phyloP scores from a whole-genome alignment of 1,140 invertebrate genomes.

The Drosophila yakuba region DNA sequence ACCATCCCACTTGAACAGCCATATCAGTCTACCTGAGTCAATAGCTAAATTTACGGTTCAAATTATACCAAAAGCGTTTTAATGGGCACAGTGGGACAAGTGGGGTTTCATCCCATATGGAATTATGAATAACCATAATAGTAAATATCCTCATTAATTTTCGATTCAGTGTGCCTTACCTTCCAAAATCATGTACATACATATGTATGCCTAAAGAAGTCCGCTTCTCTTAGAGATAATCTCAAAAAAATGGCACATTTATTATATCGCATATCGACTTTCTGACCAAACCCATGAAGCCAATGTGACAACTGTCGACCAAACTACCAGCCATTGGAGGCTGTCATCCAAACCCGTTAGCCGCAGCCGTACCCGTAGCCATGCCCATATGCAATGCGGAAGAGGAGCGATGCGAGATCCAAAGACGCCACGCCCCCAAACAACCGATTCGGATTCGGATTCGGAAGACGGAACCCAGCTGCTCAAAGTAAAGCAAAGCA shows the following conservation, averaged over 20 bases:
- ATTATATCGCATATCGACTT: neutral
- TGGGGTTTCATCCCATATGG: neutral
- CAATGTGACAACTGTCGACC: conserved; percentile 9
- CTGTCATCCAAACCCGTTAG: conserved; percentile 57
- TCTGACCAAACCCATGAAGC: conserved; percentile 3
- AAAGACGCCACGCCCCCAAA: conserved; percentile 51
- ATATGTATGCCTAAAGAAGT: too few relatives aligned
- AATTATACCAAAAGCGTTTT: conserved; percentile 22
- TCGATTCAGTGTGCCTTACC: neutral
- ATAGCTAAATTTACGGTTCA: conserved; percentile 36
- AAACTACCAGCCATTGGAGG: neutral
- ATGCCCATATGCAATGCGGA: conserved; percentile 66
- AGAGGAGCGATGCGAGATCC: conserved; percentile 35
- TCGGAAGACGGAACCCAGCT: conserved; percentile 71
- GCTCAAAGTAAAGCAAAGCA: conserved; percentile 14
- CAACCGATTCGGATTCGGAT: conserved; percentile 72
- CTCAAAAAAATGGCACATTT: neutral
- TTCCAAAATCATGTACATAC: too few relatives aligned
- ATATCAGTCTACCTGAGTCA: conserved; percentile 7
- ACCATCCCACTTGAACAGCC: neutral
- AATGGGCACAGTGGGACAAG: neutral
- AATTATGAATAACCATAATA: neutral
- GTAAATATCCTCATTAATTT: neutral
- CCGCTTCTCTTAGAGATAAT: too few relatives aligned
- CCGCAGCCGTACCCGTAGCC: conserved; percentile 37